These are phyloP conservation scores for Enteromius viviparus DNA, from an alignment of 2,797 vertebrate genomes.

Conservation along the genomic window DNA sequence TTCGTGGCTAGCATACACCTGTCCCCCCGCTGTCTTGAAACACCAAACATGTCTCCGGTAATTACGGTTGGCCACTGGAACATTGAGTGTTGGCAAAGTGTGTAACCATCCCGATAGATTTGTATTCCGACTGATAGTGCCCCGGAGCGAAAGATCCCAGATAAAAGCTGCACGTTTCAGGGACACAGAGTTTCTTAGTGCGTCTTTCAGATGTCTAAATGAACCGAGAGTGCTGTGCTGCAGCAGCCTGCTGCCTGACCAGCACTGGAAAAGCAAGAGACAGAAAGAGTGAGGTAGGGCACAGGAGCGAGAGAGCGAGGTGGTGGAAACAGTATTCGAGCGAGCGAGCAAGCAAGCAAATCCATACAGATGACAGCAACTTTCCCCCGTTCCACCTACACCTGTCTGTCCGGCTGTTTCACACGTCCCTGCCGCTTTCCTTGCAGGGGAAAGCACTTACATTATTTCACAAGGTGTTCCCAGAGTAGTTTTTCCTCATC, in stretches of 20 bases:
- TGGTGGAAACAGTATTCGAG: conserved; percentile 53
- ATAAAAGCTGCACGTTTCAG: conserved; percentile 52
- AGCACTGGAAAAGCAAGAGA: conserved; percentile 64
- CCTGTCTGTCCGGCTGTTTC: conserved; percentile 66
- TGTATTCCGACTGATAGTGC: conserved; percentile 68
- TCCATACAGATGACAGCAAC: conserved; percentile 77
- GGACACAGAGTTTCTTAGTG: conserved; percentile 70
- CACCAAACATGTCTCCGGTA: conserved; percentile 42
- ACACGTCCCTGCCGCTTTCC: conserved; percentile 60
- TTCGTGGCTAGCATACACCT: conserved; percentile 48
- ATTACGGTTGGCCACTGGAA: conserved; percentile 24
- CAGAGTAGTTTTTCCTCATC: conserved; percentile 73
- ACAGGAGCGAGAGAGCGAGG: conserved; percentile 23
- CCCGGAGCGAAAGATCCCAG: conserved; percentile 54
- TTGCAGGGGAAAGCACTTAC: conserved; percentile 56
- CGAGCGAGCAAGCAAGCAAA: conserved; percentile 69
- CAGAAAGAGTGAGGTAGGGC: conserved; percentile 64
- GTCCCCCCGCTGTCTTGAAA: conserved; percentile 41
- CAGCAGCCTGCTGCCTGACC: conserved; percentile 79
- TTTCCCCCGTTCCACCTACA: conserved; percentile 67
- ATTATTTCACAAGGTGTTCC: conserved; percentile 62
- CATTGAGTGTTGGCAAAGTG: conserved; percentile 57
- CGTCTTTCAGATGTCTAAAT: conserved; percentile 75
- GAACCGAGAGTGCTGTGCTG: conserved; percentile 75
- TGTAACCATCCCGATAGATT: conserved; percentile 66